phyloP scores from a whole-genome alignment of 2,888 invertebrate genomes.

The Metalampra italica region DNA sequence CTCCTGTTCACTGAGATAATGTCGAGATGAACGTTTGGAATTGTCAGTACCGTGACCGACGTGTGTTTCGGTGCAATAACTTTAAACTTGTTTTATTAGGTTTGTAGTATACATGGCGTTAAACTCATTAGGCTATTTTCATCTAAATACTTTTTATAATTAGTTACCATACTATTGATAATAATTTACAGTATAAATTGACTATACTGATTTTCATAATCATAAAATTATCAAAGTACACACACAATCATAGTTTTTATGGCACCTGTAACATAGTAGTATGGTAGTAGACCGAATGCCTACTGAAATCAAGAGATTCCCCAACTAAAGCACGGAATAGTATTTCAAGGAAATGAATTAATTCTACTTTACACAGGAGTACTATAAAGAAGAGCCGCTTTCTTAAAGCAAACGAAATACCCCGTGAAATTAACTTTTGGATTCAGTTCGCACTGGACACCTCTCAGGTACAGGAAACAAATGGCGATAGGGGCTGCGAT shows the following conservation, averaged over 20 bases:
- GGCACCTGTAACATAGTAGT: no score
- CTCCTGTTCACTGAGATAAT: slow-evolving; percentile 38
- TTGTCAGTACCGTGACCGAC: slow-evolving; percentile 21
- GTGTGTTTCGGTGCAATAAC: slow-evolving; percentile 7
- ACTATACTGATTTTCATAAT: no score
- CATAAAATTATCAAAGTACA: no score
- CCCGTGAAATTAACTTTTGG: slow-evolving; percentile 73
- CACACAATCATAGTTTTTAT: no score
- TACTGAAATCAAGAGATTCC: neutral
- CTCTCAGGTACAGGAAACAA: slow-evolving; percentile 64
- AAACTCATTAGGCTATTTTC: no score
- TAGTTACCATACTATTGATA: no score
- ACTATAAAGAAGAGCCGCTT: slow-evolving; percentile 52
- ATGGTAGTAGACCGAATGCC: no score
- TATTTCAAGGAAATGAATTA: slow-evolving; percentile 42
- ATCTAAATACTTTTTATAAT: no score
- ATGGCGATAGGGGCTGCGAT: slow-evolving; percentile 42
- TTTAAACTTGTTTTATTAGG: neutral
- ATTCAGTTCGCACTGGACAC: slow-evolving; percentile 64
- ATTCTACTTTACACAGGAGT: slow-evolving; percentile 64
- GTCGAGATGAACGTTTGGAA: slow-evolving; percentile 29
- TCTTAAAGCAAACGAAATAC: slow-evolving; percentile 62
- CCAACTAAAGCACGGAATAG: neutral
- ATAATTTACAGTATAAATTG: no score
- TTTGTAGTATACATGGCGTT: neutral